Evolutionary conservation across 2,113 vertebrate species (phyloP), one percentile per base, ranked within the genome.

Genomic region (Alectura lathami): DNA sequence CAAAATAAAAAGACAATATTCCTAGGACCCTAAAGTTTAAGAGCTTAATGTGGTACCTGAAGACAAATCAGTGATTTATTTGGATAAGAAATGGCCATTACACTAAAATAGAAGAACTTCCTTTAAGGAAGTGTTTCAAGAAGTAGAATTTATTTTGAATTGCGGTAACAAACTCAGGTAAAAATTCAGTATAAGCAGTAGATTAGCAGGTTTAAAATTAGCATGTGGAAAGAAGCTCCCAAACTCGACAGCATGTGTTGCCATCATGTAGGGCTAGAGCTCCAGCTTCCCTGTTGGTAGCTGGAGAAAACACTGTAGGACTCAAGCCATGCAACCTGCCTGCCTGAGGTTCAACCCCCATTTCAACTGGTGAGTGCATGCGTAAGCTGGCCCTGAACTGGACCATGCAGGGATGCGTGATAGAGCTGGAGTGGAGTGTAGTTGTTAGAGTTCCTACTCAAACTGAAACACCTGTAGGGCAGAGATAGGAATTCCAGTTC

Each of bases 161-260:
- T 78, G 24, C 14, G 18, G 13, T 43, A 56, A 51, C 21, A 13
- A 51, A 47, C 30, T 60, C 32, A 53, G 26, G 38, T 17, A 50
- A 24, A 74, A 45, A 11, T 66, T 87, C 27, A 30, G 38, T 57
- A 17, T 10, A 38, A 40, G 38, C 17, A 9, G 4, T 30, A 51
- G 32, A 54, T 26, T 62, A 62, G 17, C 10, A 51, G 14, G 23
- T 11, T 32, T 38, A 78, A 77, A 74, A 70, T 15, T 15, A 66
- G 17, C 32, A 38, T 1, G 4, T 4, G 4, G 22, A 59, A 86
- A 83, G 42, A 86, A 74, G 32, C 2, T 23, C 13, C 38, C 8
- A 69, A 34, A 47, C 3, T 2, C 82, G 66, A 59, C 1, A 36
- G 5, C 0, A 0, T 67, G 12, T 23, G 22, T 45, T 91, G 11